Base-by-base conservation (phyloP, 1,140 invertebrate species). In the Stegodyphus dumicola region DNA sequence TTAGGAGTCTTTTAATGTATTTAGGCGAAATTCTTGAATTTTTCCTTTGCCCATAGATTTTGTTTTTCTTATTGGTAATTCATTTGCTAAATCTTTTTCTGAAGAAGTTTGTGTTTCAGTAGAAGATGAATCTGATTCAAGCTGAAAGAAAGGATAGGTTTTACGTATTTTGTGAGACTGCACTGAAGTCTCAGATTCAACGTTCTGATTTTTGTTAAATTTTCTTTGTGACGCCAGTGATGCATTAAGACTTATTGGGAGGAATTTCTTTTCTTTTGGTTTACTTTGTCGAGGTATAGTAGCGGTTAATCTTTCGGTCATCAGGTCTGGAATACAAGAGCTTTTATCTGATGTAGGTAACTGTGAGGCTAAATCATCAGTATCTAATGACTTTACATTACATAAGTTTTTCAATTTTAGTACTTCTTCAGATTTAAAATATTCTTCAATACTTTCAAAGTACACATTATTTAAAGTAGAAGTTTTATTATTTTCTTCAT, bases 1-100 rank as follows among this genome's bases (percentile, higher is more conserved):
- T 33, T 33, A 33, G 33, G 33, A 33, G 1, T 33, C 33, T 33
- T 33, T 33, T 33, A 33, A 33, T 33, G 33, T 33, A 60, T 60
- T 10, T 60, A 60, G 56, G 15, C 5, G 15, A 15, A 60, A 60
- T 10, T 60, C 56, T 60, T 60, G 13, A 77, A 15, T 76, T 51
- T 85, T 85, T n/a, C 81, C 81, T 77, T 85, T 85, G 6, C 81
- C 81, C 49, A 56, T 53, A 6, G 81, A 85, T 60, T 85, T 85
- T 7, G 81, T 85, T 70, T 85, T 85, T 11, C 81, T 67, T 17
- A 85, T 7, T 0, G 81, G 18, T 18, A 74, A 17, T 17, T 54
- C 33, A 67, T 65, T 69, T 51, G 10, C 15, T 33, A 13, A 6
- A 60, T 76, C 53, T 48, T 69, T 56, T 6, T 85, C 65, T 13